These are phyloP conservation scores for Yponomeuta cagnagella DNA, from an alignment of 2,888 invertebrate genomes.

Conservation along the genomic window DNA sequence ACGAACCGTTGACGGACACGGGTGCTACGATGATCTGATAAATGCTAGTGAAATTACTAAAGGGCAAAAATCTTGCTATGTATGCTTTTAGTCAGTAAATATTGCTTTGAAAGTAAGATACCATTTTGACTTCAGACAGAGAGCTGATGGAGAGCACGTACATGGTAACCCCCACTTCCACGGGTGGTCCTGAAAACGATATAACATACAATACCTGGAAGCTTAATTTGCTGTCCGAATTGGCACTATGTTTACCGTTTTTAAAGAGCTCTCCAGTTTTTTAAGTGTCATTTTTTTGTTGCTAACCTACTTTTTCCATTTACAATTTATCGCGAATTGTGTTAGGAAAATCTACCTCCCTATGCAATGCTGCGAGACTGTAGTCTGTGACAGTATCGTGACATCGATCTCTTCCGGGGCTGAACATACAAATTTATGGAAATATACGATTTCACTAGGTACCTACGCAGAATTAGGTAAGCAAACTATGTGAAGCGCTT, in stretches of 20 bases:
- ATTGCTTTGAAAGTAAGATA: slow-evolving; percentile 62
- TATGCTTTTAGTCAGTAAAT: slow-evolving; percentile 66
- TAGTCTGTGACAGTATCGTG: no score
- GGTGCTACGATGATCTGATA: slow-evolving; percentile 72
- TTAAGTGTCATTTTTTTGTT: no score
- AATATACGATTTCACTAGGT: no score
- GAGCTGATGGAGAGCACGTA: slow-evolving; percentile 89
- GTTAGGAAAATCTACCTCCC: no score
- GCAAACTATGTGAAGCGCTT: no score
- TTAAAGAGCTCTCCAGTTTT: no score
- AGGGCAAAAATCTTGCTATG: slow-evolving; percentile 59
- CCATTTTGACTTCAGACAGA: slow-evolving; percentile 88
- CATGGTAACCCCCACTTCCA: slow-evolving; percentile 88
- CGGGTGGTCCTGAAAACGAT: slow-evolving; percentile 83
- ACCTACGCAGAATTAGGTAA: no score
- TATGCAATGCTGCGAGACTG: no score
- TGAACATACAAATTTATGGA: no score
- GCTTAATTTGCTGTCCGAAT: background rate
- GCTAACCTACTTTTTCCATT: no score
- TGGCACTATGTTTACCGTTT: background rate
- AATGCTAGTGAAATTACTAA: slow-evolving; percentile 70
- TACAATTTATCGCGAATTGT: no score
- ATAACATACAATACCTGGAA: slow-evolving; percentile 41
- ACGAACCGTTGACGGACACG: slow-evolving; percentile 72
- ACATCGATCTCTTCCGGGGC: no score